These are phyloP conservation scores for Oxygymnocypris stewartii DNA, from an alignment of 2,113 vertebrate genomes.

Conservation along the genomic window DNA sequence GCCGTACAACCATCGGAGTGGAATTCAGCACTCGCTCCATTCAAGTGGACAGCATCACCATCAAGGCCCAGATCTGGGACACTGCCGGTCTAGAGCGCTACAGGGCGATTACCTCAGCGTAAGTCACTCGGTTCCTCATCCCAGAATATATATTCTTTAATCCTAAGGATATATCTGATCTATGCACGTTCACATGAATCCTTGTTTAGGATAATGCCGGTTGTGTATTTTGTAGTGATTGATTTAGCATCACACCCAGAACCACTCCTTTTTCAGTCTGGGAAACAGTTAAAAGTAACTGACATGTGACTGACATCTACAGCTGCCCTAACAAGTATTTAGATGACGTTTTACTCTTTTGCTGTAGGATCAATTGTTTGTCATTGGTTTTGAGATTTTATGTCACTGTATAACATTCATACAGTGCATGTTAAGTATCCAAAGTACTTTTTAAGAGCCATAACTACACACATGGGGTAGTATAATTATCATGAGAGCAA, in stretches of 20 bases:
- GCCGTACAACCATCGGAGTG: slow-evolving; percentile 93
- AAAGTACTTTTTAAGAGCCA: neutral
- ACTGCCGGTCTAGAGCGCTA: slow-evolving; percentile 95
- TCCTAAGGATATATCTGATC: neutral
- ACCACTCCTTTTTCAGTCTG: slow-evolving; percentile 3
- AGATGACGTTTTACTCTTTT: neutral
- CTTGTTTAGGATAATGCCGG: neutral
- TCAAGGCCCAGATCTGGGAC: slow-evolving; percentile 98
- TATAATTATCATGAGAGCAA: neutral
- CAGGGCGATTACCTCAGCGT: slow-evolving; percentile 96
- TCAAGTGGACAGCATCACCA: slow-evolving; percentile 75
- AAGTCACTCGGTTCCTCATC: slow-evolving; percentile 62
- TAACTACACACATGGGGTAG: neutral
- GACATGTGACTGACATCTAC: neutral
- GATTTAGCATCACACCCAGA: slow-evolving; percentile 33
- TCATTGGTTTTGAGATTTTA: neutral
- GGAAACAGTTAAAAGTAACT: neutral
- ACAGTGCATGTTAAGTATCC: neutral
- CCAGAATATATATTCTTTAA: neutral
- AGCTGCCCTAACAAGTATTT: neutral
- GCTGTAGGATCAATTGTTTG: too few relatives aligned
- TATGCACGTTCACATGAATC: neutral
- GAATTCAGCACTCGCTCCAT: slow-evolving; percentile 94
- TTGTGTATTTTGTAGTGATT: neutral
- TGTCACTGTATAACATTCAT: neutral